These are phyloP conservation scores for Willowsia nigromaculata DNA, from an alignment of 2,888 invertebrate genomes.

Conservation along the genomic window DNA sequence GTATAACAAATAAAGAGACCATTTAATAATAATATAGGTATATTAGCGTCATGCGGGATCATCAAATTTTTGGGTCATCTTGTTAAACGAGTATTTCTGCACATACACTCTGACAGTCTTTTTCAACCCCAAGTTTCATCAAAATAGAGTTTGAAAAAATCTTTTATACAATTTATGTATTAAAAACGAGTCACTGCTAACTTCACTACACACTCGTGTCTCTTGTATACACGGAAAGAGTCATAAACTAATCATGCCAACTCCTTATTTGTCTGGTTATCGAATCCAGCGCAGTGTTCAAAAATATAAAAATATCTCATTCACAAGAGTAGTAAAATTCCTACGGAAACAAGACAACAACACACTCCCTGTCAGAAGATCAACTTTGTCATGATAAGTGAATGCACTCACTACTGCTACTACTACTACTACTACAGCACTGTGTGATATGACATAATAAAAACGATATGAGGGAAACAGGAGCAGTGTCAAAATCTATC, in stretches of 20 bases:
- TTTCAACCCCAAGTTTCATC: neutral
- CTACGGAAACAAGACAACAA: too few relatives aligned
- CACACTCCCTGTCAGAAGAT: too few relatives aligned
- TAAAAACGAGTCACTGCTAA: neutral
- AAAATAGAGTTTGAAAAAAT: neutral
- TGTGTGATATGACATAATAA: too few relatives aligned
- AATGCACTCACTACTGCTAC: too few relatives aligned
- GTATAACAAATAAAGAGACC: constrained; percentile 28
- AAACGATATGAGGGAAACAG: neutral
- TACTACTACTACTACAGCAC: too few relatives aligned
- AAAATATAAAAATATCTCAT: too few relatives aligned
- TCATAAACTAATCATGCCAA: too few relatives aligned
- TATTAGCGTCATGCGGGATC: constrained; percentile 17
- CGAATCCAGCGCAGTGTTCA: too few relatives aligned
- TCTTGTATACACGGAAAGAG: neutral
- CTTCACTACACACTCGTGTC: neutral
- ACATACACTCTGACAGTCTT: neutral
- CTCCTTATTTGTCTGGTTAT: too few relatives aligned
- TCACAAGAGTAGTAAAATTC: too few relatives aligned
- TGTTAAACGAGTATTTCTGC: constrained; percentile 1
- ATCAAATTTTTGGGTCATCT: constrained; percentile 20
- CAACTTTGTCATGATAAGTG: too few relatives aligned
- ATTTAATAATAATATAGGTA: constrained; percentile 2
- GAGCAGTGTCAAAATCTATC: neutral
- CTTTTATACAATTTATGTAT: neutral